Evolutionary conservation across 2,888 invertebrate species (phyloP).

Genomic region (Sylvicola fuscatus): DNA sequence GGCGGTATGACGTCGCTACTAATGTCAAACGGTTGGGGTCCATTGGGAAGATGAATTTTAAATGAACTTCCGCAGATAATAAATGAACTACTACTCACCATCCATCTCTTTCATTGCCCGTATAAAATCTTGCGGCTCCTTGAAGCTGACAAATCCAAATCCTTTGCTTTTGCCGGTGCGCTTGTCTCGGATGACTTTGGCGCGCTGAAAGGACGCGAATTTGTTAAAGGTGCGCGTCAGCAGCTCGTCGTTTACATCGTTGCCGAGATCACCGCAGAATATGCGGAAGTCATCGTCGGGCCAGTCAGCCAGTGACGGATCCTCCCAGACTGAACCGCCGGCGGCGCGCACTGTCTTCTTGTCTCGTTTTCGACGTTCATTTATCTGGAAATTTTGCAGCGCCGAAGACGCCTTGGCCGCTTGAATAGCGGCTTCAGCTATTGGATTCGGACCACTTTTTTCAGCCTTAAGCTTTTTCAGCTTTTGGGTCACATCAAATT

Average conservation of each 20-base stretch:
- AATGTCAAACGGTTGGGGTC: constrained; percentile 31
- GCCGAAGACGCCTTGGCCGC: constrained; percentile 37
- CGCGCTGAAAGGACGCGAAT: constrained; percentile 80
- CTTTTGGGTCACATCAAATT: constrained; percentile 34
- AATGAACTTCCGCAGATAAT: not conserved
- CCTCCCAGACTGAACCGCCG: constrained; percentile 94
- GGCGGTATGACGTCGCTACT: constrained; percentile 17
- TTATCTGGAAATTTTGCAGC: constrained; percentile 32
- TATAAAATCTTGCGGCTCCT: constrained; percentile 92
- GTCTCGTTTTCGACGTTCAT: constrained; percentile 25
- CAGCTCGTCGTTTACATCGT: constrained; percentile 96
- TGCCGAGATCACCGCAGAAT: constrained; percentile 98
- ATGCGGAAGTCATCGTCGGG: constrained; percentile 95
- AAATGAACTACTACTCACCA: constrained; percentile 35
- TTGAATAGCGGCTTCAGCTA: constrained; percentile 40
- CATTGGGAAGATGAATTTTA: constrained; percentile 22
- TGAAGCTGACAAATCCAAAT: constrained; percentile 96
- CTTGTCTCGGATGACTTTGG: constrained; percentile 91
- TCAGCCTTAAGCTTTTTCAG: constrained; percentile 41
- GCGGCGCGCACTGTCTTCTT: constrained; percentile 62
- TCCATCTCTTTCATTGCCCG: constrained; percentile 99
- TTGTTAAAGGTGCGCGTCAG: constrained; percentile 90
- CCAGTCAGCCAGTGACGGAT: constrained; percentile 85
- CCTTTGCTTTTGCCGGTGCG: constrained; percentile 96
- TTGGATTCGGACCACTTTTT: constrained; percentile 38